These are phyloP conservation scores for Oceanites oceanicus DNA, from an alignment of 2,113 vertebrate genomes.

Conservation along the genomic window DNA sequence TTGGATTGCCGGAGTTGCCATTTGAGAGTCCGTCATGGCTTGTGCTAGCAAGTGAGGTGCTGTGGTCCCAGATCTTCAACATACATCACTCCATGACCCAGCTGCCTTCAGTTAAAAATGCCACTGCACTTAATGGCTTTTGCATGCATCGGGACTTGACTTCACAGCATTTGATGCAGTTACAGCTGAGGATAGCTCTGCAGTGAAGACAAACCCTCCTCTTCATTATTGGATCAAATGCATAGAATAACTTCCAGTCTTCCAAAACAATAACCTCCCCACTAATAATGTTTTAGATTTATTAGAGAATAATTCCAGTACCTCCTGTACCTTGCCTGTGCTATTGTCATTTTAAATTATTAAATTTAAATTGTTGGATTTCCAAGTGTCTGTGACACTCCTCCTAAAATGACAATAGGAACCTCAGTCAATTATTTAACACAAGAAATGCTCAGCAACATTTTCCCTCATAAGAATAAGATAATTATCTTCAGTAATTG, in stretches of 20 bases:
- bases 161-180: background rate
- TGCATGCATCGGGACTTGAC: background rate
- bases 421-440: slow-evolving; percentile 38
- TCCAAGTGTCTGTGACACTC: background rate
- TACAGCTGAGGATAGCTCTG: background rate
- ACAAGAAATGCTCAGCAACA: slow-evolving; percentile 34
- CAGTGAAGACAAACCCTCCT: background rate
- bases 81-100: background rate
- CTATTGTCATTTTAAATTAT: slow-evolving; percentile 35
- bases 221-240: background rate
- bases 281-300: background rate
- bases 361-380: slow-evolving; percentile 34
- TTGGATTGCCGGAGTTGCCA: background rate
- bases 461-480: slow-evolving; percentile 34
- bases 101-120: background rate
- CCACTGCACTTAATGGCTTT: background rate
- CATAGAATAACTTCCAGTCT: background rate
- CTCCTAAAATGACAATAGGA: slow-evolving; percentile 20
- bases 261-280: background rate
- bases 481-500: slow-evolving; percentile 67
- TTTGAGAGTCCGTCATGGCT: background rate
- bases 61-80: background rate
- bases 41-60: background rate
- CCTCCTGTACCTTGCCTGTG: background rate
- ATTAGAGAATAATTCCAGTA: slow-evolving; percentile 1